A percentile compares a stretch with the other conserved stretches of the same genome.
Evolutionary conservation across 2,888 invertebrate genomes (phyloP).

Genomic region (Cryptophagus acutangulus): DNA sequence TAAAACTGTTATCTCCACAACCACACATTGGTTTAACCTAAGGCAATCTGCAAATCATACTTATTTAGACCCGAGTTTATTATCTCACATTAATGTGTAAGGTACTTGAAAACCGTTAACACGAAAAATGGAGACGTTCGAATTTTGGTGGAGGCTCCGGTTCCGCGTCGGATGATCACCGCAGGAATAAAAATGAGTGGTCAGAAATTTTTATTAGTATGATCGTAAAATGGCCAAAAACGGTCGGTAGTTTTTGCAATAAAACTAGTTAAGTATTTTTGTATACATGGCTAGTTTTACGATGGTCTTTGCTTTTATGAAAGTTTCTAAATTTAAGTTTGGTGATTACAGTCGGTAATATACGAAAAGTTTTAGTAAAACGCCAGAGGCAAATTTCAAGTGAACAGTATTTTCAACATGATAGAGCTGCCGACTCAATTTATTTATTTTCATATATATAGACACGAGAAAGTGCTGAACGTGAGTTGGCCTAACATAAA

Average conservation of each 20-base stretch:
- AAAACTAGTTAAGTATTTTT: too few species aligned
- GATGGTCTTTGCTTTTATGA: not conserved
- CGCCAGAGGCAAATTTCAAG: constrained; percentile 12
- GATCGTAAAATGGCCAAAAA: too few species aligned
- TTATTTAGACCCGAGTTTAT: too few species aligned
- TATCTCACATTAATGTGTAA: too few species aligned
- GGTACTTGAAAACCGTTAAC: too few species aligned
- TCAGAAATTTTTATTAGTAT: too few species aligned
- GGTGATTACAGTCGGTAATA: constrained; percentile 9
- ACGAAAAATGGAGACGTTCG: too few species aligned
- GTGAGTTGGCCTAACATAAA: not conserved
- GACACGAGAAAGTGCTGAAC: not conserved
- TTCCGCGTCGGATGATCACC: too few species aligned
- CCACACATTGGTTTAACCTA: constrained; percentile 14
- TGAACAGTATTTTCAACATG: constrained; percentile 9
- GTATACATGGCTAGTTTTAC: constrained; percentile 2
- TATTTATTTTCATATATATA: not conserved
- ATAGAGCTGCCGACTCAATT: constrained; percentile 6
- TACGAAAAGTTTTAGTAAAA: constrained; percentile 9
- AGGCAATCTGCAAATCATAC: too few species aligned
- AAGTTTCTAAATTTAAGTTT: constrained; percentile 8
- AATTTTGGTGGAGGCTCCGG: too few species aligned
- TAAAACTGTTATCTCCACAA: constrained; percentile 24
- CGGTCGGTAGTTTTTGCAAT: too few species aligned
- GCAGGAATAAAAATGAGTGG: too few species aligned